Evolutionary conservation across 2,797 vertebrate genomes (phyloP).

Genomic region (Apodemus agrarius): DNA sequence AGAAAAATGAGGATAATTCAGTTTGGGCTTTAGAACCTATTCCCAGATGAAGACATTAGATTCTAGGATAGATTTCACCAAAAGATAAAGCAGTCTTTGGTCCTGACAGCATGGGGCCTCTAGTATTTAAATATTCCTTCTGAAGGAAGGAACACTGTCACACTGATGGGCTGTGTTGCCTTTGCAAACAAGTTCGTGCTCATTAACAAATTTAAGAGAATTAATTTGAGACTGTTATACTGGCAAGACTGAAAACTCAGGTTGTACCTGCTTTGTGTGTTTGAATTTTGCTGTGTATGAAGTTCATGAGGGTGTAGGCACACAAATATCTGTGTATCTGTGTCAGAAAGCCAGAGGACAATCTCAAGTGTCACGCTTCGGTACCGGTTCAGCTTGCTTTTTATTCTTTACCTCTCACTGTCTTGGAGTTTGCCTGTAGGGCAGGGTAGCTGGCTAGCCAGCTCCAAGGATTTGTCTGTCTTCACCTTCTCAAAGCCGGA

Average conservation of each 20-base stretch:
- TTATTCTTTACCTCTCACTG: too few species aligned
- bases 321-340: not conserved
- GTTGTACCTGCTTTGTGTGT: conserved; percentile 47
- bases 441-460: not conserved
- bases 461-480: not conserved
- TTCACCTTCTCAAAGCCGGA: not conserved
- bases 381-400: too few species aligned
- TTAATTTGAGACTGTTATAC: conserved; percentile 23
- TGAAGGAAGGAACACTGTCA: not conserved
- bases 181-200: conserved; percentile 47
- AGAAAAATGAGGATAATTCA: conserved; percentile 3
- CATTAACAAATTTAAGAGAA: conserved; percentile 65
- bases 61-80: conserved; percentile 42
- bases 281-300: not conserved
- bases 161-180: not conserved
- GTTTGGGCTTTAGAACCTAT: conserved; percentile 23
- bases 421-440: not conserved
- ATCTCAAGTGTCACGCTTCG: not conserved
- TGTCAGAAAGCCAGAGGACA: not conserved
- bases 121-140: conserved; percentile 24
- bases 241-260: conserved; percentile 51
- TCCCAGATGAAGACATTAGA: not conserved
- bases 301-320: not conserved
- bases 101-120: not conserved
- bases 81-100: not conserved